Conservation (phyloP, 2,113 vertebrate species). For the Eulemur macaco region DNA sequence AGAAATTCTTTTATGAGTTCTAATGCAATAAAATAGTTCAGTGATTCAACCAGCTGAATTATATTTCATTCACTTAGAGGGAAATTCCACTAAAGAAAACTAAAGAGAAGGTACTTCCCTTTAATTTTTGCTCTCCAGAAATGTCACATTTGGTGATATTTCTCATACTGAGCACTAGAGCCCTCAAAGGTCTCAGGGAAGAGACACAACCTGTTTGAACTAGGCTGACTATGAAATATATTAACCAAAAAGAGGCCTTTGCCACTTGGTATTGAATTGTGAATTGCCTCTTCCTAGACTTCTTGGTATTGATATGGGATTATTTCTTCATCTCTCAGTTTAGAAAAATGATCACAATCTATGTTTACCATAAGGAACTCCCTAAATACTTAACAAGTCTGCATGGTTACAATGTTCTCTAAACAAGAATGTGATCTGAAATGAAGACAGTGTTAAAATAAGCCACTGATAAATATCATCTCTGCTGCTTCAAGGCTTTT, state of each 20-base stretch:
- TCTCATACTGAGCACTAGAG: background rate
- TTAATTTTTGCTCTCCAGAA: conserved; percentile 21
- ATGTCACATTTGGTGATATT: conserved; percentile 14
- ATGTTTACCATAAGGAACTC: conserved; percentile 3
- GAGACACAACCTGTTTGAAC: background rate
- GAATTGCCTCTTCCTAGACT: background rate
- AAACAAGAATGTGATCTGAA: background rate
- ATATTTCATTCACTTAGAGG: conserved; percentile 38
- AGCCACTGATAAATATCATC: background rate
- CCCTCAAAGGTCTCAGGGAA: background rate
- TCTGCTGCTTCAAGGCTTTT: background rate
- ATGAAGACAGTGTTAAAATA: conserved; percentile 14
- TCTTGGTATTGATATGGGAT: conserved; percentile 4
- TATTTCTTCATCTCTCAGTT: background rate
- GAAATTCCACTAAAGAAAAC: conserved; percentile 47
- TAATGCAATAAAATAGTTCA: conserved; percentile 56
- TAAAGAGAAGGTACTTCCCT: background rate
- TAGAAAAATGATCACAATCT: conserved; percentile 5
- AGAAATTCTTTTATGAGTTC: conserved; percentile 58
- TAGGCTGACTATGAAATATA: background rate
- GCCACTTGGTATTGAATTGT: background rate
- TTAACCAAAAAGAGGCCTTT: background rate
- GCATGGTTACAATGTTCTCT: background rate
- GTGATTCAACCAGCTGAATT: conserved; percentile 43
- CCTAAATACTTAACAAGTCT: conserved; percentile 14